Evolutionary conservation across 2,113 vertebrate species (phyloP).

Genomic region (Kryptolebias marmoratus): DNA sequence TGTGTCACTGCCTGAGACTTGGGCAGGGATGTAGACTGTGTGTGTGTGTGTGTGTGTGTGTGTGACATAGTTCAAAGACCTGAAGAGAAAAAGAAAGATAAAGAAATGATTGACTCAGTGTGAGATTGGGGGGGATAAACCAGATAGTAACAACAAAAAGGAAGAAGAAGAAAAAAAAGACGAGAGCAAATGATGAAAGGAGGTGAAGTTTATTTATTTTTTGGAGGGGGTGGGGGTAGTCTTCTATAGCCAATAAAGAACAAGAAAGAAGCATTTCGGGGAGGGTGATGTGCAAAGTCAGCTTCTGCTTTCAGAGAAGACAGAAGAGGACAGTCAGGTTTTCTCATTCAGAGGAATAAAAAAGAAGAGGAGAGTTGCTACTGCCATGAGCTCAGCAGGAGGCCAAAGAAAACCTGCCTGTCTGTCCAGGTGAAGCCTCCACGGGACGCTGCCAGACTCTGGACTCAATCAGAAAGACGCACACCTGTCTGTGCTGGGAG

Average conservation of each 20-base stretch:
- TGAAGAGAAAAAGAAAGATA: slow-evolving; percentile 14
- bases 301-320: slow-evolving; percentile 39
- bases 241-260: slow-evolving; percentile 73
- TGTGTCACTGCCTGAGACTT: slow-evolving; percentile 67
- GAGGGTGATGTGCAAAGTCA: slow-evolving; percentile 62
- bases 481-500: slow-evolving; percentile 41
- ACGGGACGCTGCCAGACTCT: slow-evolving; percentile 21
- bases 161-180: slow-evolving; percentile 25
- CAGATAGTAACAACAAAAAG: slow-evolving; percentile 29
- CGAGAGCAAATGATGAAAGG: slow-evolving; percentile 58
- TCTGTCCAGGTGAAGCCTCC: slow-evolving; percentile 16
- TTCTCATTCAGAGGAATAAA: slow-evolving; percentile 1
- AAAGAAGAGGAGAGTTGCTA: slow-evolving; percentile 18
- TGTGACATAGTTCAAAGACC: slow-evolving; percentile 15
- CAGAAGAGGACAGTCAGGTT: slow-evolving; percentile 18
- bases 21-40: slow-evolving; percentile 44
- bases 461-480: slow-evolving; percentile 36
- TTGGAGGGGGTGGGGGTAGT: slow-evolving; percentile 63
- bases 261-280: slow-evolving; percentile 69
- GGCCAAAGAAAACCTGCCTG: slow-evolving; percentile 11
- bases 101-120: background rate
- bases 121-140: background rate
- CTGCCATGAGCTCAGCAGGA: background rate
- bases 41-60: slow-evolving; percentile 13
- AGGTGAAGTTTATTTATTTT: slow-evolving; percentile 51